Conservation (phyloP, 1,140 invertebrate genomes). For the Riptortus pedestris region DNA sequence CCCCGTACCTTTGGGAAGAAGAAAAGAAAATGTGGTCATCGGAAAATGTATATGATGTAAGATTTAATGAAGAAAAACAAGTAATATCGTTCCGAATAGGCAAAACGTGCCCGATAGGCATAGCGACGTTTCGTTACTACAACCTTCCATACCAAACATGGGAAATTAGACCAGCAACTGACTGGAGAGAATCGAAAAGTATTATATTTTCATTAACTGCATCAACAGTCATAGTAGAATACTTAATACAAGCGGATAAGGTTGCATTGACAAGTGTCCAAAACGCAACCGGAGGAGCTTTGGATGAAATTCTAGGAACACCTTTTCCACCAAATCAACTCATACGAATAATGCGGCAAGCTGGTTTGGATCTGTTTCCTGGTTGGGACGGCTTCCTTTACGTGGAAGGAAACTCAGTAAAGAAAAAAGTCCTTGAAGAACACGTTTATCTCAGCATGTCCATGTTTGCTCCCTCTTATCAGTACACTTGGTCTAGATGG, state of each 20-base stretch:
- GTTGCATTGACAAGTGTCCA: constrained; percentile 46
- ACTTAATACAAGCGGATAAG: constrained; percentile 41
- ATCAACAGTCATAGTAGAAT: constrained; percentile 56
- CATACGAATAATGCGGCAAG: constrained; percentile 51
- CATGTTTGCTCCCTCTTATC: constrained; percentile 57
- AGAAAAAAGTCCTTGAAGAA: constrained; percentile 63
- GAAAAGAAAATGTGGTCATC: constrained; percentile 54
- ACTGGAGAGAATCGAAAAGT: constrained; percentile 38
- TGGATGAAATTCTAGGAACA: constrained; percentile 46
- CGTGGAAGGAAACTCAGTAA: constrained; percentile 60
- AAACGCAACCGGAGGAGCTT: constrained; percentile 44
- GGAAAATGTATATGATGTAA: constrained; percentile 64
- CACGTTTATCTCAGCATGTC: constrained; percentile 78
- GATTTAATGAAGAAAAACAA: constrained; percentile 73
- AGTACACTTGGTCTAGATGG: constrained; percentile 84
- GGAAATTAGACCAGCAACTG: constrained; percentile 63
- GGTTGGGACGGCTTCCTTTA: constrained; percentile 72
- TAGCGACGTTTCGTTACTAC: constrained; percentile 56
- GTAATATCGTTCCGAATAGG: constrained; percentile 21
- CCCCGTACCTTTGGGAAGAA: constrained; percentile 64
- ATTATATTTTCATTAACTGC: constrained; percentile 52
- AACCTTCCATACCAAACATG: constrained; percentile 78
- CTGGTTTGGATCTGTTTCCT: constrained; percentile 84
- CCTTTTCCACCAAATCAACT: constrained; percentile 41
- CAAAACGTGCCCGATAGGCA: constrained; percentile 47